phyloP scores from a whole-genome alignment of 2,888 invertebrate genomes.

The Rhagophthalmus giganteus region DNA sequence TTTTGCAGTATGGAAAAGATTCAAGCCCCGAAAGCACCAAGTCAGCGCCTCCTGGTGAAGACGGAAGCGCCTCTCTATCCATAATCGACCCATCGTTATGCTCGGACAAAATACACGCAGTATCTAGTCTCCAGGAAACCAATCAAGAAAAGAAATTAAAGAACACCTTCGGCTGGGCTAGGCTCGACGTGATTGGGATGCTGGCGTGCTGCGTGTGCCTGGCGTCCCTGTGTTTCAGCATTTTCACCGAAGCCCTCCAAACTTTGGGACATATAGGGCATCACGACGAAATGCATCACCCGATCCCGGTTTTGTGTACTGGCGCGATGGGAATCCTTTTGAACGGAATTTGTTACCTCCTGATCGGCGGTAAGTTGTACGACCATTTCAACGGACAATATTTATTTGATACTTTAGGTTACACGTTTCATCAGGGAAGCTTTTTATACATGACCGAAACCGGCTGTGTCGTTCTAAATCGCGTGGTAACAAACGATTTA shows the following conservation, averaged over 20 bases:
- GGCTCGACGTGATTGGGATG: constrained; percentile 85
- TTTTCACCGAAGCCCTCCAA: constrained; percentile 80
- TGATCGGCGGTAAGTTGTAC: constrained; percentile 75
- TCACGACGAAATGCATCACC: constrained; percentile 73
- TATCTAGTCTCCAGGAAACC: constrained; percentile 33
- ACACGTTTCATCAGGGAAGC: constrained; percentile 72
- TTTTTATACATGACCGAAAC: constrained; percentile 66
- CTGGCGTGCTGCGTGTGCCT: constrained; percentile 80
- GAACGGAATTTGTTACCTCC: constrained; percentile 75
- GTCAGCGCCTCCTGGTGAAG: not conserved
- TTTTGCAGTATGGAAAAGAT: constrained; percentile 20
- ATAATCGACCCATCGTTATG: constrained; percentile 3
- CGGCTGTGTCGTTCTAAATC: constrained; percentile 66
- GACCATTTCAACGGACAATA: too few species aligned
- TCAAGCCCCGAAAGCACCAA: not conserved
- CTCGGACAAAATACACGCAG: constrained; percentile 28
- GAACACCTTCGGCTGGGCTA: constrained; percentile 92
- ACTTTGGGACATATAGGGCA: constrained; percentile 75
- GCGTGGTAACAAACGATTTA: constrained; percentile 54
- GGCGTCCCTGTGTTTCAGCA: constrained; percentile 79
- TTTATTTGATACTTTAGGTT: constrained; percentile 56
- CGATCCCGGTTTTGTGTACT: constrained; percentile 72
- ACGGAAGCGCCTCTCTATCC: constrained; percentile 1
- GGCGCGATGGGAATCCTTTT: constrained; percentile 72
- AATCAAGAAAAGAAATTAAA: constrained; percentile 67